phyloP scores from a whole-genome alignment of 92 coral and sea anemone species.

The Epizoanthus rinbou region DNA sequence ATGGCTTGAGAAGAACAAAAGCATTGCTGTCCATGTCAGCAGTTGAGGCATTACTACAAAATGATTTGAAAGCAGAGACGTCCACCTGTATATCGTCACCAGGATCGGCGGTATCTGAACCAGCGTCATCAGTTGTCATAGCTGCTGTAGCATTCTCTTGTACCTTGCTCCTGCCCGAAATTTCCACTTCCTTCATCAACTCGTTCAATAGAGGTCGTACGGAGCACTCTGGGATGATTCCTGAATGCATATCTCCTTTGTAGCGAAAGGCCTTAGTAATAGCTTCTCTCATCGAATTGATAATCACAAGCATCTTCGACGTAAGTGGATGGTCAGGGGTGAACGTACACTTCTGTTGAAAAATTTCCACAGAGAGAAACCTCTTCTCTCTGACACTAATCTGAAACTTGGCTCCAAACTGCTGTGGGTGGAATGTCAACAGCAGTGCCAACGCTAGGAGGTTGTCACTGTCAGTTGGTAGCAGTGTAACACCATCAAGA shows the following conservation, averaged over 20 bases:
- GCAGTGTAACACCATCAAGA: conserved; percentile 31
- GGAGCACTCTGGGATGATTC: conserved; percentile 26
- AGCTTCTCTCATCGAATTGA: conserved; percentile 13
- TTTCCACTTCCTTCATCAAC: conserved; percentile 5
- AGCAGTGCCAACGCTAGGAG: conserved; percentile 18
- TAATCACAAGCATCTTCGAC: conserved; percentile 4
- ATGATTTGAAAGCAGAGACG: conserved; percentile 8
- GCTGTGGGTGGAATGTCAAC: conserved; percentile 38
- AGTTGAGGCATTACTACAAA: not conserved
- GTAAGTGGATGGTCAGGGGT: conserved; percentile 23
- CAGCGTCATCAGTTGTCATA: not conserved
- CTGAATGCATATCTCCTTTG: conserved; percentile 12
- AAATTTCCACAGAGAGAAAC: conserved; percentile 19
- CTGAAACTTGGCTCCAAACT: conserved; percentile 37
- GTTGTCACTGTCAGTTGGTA: conserved; percentile 37
- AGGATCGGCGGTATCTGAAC: not conserved
- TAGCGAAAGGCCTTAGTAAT: conserved; percentile 17
- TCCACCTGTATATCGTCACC: not conserved
- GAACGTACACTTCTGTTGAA: conserved; percentile 21
- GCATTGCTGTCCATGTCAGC: not conserved
- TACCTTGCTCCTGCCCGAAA: not conserved
- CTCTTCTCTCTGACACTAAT: conserved; percentile 9
- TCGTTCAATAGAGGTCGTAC: conserved; percentile 13
- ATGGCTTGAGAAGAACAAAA: conserved; percentile 26
- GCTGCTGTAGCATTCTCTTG: not conserved